phyloP scores from a whole-genome alignment of 1,140 invertebrate genomes.

The Pararge aegeria region DNA sequence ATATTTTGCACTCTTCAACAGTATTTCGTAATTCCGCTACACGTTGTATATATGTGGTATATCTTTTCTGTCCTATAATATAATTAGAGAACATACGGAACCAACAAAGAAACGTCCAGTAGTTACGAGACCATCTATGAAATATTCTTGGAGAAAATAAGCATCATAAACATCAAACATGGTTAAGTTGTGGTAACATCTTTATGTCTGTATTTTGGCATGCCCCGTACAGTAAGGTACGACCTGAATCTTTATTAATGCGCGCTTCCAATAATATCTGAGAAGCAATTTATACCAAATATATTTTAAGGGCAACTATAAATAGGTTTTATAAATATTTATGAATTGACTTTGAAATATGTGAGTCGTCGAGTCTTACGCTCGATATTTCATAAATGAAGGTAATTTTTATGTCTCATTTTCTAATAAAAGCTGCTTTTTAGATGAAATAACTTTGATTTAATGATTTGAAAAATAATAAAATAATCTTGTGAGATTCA shows the following conservation, averaged over 20 bases:
- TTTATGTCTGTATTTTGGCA: slow-evolving; percentile 16
- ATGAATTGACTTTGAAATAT: slow-evolving; percentile 14
- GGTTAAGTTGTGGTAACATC: slow-evolving; percentile 16
- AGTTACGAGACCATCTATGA: too few species aligned
- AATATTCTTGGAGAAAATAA: slow-evolving; percentile 17
- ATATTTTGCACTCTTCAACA: too few species aligned
- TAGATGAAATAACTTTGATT: too few species aligned
- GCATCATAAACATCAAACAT: slow-evolving; percentile 19
- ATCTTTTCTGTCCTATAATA: too few species aligned
- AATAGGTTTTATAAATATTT: slow-evolving; percentile 29
- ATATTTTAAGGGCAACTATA: slow-evolving; percentile 26
- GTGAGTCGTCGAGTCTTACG: not conserved
- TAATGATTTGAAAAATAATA: too few species aligned
- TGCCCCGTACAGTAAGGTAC: slow-evolving; percentile 15
- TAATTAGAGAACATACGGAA: too few species aligned
- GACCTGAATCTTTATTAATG: slow-evolving; percentile 22
- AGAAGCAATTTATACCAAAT: slow-evolving; percentile 23
- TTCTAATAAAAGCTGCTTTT: not conserved
- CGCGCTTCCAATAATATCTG: slow-evolving; percentile 22
- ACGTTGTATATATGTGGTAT: too few species aligned
- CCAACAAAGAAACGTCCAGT: too few species aligned
- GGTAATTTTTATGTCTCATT: not conserved
- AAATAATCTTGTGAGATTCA: too few species aligned
- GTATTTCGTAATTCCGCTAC: too few species aligned
- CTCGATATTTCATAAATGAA: not conserved